Percentiles rank a stretch among this genome's conserved stretches.
phyloP scores from a whole-genome alignment of 2,888 invertebrate species.

The Diarsia dahlii region DNA sequence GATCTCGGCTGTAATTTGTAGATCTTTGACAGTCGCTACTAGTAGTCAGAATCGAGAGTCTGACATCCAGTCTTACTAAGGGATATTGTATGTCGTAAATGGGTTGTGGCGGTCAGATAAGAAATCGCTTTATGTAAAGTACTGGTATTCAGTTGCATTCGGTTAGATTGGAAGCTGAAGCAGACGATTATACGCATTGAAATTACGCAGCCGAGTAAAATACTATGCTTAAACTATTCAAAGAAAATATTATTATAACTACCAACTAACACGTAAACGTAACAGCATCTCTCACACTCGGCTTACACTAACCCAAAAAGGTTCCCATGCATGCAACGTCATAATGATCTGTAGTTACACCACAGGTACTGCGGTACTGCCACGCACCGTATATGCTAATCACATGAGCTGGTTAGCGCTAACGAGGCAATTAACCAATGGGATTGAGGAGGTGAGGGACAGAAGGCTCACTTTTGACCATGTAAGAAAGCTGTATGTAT shows the following conservation, averaged over 20 bases:
- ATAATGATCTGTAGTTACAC: constrained; percentile 41
- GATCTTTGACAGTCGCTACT: too few species aligned
- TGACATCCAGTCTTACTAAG: too few species aligned
- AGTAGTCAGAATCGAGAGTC: too few species aligned
- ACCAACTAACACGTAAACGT: neutral
- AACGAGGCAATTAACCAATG: constrained; percentile 55
- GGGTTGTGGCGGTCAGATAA: too few species aligned
- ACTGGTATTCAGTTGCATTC: too few species aligned
- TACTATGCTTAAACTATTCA: too few species aligned
- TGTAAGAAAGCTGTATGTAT: neutral
- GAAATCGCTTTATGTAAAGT: too few species aligned
- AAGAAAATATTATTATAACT: neutral
- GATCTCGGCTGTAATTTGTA: too few species aligned
- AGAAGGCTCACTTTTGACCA: constrained; percentile 20
- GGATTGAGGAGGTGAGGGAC: neutral
- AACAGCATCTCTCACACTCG: constrained; percentile 27
- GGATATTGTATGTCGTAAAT: too few species aligned
- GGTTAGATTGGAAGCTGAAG: too few species aligned
- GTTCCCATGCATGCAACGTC: constrained; percentile 56
- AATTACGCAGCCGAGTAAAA: neutral
- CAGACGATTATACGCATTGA: neutral
- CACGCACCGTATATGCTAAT: constrained; percentile 51
- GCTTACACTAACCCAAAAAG: constrained; percentile 37
- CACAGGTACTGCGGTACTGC: constrained; percentile 35
- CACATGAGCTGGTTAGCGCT: constrained; percentile 43